Evolutionary conservation across 1,140 invertebrate genomes (phyloP).

Genomic region (Scaptomyza hsui): DNA sequence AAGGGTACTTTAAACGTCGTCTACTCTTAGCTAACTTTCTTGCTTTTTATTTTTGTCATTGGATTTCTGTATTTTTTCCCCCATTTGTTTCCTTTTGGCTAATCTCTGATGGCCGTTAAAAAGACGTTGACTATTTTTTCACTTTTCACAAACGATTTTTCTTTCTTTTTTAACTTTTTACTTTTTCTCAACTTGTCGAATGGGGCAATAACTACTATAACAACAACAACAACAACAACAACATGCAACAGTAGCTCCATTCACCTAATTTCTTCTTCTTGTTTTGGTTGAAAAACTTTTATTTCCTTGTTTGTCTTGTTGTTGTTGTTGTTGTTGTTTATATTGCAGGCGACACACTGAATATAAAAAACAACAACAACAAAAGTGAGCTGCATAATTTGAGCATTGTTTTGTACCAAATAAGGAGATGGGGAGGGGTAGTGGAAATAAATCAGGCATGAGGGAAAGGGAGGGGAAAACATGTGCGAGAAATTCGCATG

Average conservation of each 20-base stretch:
- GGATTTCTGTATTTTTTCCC: conserved; percentile 11
- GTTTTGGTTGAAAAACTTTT: conserved; percentile 59
- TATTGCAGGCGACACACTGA: conserved; percentile 50
- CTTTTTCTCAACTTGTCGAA: conserved; percentile 1
- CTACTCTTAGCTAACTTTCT: not conserved
- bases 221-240: conserved; percentile 8
- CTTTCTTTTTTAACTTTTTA: conserved; percentile 30
- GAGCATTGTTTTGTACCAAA: conserved; percentile 38
- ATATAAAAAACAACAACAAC: conserved; percentile 40
- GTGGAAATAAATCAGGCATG: conserved; percentile 1
- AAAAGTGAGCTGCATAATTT: conserved; percentile 38
- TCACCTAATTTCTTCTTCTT: conserved; percentile 67
- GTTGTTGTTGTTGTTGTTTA: conserved; percentile 6
- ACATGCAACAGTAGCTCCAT: conserved; percentile 44
- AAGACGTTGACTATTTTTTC: conserved; percentile 30
- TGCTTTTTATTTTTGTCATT: conserved; percentile 35
- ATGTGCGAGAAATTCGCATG: conserved; percentile 43
- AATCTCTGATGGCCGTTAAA: conserved; percentile 55
- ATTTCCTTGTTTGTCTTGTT: conserved; percentile 65
- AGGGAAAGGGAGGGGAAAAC: conserved; percentile 4
- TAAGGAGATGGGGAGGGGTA: too few relatives aligned
- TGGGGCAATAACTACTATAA: too few relatives aligned
- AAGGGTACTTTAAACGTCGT: conserved; percentile 5
- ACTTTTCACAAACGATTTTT: too few relatives aligned
- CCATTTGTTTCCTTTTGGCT: conserved; percentile 25